Evolutionary conservation across 2,888 invertebrate species (phyloP).

Genomic region (Plusia festucae): DNA sequence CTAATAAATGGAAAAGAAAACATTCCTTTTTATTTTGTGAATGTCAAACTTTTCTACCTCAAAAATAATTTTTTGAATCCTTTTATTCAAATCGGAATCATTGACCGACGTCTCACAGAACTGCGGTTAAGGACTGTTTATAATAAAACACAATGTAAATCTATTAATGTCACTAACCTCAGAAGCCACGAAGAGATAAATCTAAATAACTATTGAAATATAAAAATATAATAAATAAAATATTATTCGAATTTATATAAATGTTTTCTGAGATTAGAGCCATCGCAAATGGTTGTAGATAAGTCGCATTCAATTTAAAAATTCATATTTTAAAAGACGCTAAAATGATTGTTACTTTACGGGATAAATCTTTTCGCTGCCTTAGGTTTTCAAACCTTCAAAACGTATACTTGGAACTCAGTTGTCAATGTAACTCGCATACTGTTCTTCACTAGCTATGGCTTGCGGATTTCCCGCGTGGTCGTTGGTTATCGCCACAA

Average conservation of each 20-base stretch:
- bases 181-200: conserved; percentile 3
- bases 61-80: neutral
- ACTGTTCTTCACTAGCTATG: too few relatives aligned
- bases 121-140: neutral
- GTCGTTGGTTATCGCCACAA: too few relatives aligned
- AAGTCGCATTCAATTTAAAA: neutral
- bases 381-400: neutral
- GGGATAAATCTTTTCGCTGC: neutral
- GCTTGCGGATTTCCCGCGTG: too few relatives aligned
- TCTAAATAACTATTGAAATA: conserved; percentile 18
- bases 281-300: neutral
- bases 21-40: neutral
- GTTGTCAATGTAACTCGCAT: too few relatives aligned
- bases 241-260: neutral
- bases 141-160: neutral
- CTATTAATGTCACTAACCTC: conserved; percentile 14
- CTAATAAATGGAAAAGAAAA: neutral
- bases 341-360: neutral
- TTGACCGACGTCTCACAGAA: neutral
- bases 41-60: neutral
- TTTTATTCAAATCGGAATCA: neutral
- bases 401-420: neutral
- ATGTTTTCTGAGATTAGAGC: neutral
- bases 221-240: conserved; percentile 10
- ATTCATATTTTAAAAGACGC: neutral